A percentile compares a stretch with the other conserved stretches of the same genome.
phyloP scores from a whole-genome alignment of 2,113 vertebrate genomes.

The Athene noctua region DNA sequence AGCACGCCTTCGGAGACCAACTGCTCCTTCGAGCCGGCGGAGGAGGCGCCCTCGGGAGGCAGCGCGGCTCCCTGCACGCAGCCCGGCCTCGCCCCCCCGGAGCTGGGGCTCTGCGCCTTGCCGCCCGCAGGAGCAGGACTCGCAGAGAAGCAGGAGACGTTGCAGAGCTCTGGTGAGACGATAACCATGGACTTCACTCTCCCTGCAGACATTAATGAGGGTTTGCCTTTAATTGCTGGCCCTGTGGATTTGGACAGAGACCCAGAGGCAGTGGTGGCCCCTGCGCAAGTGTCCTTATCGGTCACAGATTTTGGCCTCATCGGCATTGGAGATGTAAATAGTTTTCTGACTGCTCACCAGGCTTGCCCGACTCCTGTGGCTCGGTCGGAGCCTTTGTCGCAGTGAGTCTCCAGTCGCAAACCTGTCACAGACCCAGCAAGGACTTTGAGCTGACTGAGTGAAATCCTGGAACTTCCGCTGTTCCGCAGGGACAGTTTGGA shows the following conservation, averaged over 20 bases:
- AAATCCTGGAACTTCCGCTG: background rate
- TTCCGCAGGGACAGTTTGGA: background rate
- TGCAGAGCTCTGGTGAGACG: constrained; percentile 61
- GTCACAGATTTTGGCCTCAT: constrained; percentile 83
- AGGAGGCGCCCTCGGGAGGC: background rate
- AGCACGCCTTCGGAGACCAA: constrained; percentile 62
- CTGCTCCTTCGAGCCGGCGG: constrained; percentile 41
- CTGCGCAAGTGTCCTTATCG: constrained; percentile 77
- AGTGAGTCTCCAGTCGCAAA: constrained; percentile 69
- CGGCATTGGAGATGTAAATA: constrained; percentile 77
- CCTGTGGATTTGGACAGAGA: constrained; percentile 61
- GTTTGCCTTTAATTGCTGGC: constrained; percentile 68
- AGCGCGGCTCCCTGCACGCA: background rate
- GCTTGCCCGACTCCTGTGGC: constrained; percentile 72
- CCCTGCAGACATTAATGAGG: constrained; percentile 58
- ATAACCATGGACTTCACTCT: constrained; percentile 72
- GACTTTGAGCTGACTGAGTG: constrained; percentile 33
- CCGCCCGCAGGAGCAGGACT: background rate
- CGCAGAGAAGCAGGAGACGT: constrained; percentile 66
- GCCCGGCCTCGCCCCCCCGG: background rate
- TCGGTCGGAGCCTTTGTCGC: constrained; percentile 78
- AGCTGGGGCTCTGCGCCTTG: constrained; percentile 71
- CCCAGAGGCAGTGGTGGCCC: constrained; percentile 59
- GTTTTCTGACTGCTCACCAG: constrained; percentile 76
- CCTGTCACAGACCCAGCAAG: constrained; percentile 10